Percentiles rank a stretch among this genome's conserved stretches.
Conservation (phyloP, 2,113 vertebrate species). For the Promerops cafer region DNA sequence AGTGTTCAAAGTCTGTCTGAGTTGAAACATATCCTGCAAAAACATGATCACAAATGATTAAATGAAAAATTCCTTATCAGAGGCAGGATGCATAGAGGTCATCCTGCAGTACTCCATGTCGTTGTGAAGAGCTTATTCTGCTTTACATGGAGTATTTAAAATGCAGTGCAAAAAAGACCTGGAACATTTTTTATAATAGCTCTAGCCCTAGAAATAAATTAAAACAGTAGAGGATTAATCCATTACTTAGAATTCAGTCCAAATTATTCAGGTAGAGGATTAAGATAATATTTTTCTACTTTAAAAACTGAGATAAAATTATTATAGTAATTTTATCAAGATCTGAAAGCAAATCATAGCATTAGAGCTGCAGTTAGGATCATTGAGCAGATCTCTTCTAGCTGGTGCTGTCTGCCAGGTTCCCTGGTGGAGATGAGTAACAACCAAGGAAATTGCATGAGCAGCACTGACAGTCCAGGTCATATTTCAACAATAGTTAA, state of each 20-base stretch:
- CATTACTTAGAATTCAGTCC: background rate
- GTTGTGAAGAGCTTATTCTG: background rate
- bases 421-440: background rate
- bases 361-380: background rate
- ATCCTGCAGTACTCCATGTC: background rate
- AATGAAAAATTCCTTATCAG: background rate
- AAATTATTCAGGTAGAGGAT: background rate
- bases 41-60: background rate
- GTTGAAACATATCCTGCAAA: background rate
- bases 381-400: background rate
- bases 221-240: background rate
- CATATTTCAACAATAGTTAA: rapidly evolving
- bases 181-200: background rate
- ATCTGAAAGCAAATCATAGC: background rate
- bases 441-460: background rate
- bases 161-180: background rate
- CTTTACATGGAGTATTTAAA: background rate
- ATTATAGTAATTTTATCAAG: background rate
- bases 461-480: background rate
- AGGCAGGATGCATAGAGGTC: background rate
- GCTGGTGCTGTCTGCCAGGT: background rate
- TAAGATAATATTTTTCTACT: background rate
- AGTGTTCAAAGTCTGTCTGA: background rate
- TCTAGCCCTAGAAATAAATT: background rate
- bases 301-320: background rate